phyloP scores from a whole-genome alignment of 2,113 vertebrate species.

The Gymnorhina tibicen region DNA sequence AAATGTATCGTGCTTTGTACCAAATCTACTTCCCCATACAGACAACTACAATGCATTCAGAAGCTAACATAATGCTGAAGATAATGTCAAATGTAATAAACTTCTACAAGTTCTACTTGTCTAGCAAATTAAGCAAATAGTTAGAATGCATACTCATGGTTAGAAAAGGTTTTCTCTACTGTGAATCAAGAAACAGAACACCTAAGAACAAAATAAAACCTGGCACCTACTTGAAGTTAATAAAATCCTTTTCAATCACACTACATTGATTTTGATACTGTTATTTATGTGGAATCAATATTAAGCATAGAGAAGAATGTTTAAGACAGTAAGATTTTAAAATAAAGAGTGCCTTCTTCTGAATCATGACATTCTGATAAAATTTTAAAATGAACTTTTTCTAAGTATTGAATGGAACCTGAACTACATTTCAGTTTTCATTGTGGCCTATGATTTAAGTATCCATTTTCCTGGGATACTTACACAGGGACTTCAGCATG shows the following conservation, averaged over 20 bases:
- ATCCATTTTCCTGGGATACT: neutral
- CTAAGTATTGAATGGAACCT: neutral
- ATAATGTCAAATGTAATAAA: neutral
- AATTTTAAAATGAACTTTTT: neutral
- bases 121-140: neutral
- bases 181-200: neutral
- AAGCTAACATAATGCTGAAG: neutral
- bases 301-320: neutral
- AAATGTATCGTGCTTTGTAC: neutral
- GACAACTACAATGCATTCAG: neutral
- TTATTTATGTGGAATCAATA: neutral
- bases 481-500: neutral
- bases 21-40: neutral
- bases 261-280: neutral
- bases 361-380: neutral
- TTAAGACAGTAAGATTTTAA: neutral
- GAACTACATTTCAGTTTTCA: neutral
- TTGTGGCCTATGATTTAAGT: neutral
- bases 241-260: neutral
- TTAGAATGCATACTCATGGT: neutral
- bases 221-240: neutral
- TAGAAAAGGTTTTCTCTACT: neutral
- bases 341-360: neutral
- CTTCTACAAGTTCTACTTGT: neutral
- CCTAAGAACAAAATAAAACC: neutral